Conservation (phyloP, 2,797 vertebrate species). For the Phataginus tetradactyla region DNA sequence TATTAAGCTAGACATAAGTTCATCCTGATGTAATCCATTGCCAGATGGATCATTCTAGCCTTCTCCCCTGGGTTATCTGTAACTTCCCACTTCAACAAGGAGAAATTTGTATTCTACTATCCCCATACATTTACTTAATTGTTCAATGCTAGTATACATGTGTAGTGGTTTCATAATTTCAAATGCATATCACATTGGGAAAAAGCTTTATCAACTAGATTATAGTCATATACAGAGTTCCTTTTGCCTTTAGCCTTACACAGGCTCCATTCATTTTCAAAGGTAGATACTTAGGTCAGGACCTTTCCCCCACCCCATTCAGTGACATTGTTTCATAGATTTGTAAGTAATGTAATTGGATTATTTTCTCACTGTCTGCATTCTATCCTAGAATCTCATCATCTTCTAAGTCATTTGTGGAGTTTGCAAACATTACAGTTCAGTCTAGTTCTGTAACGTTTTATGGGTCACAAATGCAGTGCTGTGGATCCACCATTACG, state of each 20-base stretch:
- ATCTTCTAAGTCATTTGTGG: neutral
- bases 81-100: neutral
- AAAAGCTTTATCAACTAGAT: neutral
- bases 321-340: neutral
- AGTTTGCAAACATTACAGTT: neutral
- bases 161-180: neutral
- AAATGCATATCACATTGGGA: neutral
- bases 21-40: neutral
- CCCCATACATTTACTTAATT: neutral
- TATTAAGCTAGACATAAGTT: neutral
- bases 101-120: neutral
- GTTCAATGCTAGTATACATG: neutral
- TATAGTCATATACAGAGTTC: neutral
- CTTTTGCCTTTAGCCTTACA: neutral
- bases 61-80: neutral
- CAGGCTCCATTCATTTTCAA: neutral
- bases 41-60: neutral
- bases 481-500: neutral
- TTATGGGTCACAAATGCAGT: neutral
- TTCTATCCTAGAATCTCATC: neutral
- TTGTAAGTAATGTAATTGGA: neutral
- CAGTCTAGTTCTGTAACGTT: neutral
- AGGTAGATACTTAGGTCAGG: neutral
- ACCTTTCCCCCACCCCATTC: neutral
- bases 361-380: neutral